Evolutionary conservation across 2,888 invertebrate species (phyloP), one percentile per base, ranked within the genome.

Genomic region (Clitarchus hookeri): DNA sequence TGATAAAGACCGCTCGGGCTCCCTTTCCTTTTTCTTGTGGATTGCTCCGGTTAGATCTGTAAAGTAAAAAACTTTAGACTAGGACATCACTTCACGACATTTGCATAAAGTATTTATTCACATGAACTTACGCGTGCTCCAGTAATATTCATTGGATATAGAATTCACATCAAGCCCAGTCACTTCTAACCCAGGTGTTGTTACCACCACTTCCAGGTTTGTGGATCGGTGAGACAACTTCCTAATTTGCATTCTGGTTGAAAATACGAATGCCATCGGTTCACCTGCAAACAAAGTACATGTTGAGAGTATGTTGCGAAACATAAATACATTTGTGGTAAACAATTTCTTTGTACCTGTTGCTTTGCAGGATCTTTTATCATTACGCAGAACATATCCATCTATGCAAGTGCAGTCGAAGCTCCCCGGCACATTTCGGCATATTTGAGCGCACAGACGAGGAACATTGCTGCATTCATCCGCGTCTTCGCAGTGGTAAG

Each of bases 391-490:
- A 0, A 93, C 90, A 88, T 93, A 95, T 26, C 94, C 95, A 13
- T 89, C 87, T n/a, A 93, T 92, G 88, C 95, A 96, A 8, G 92
- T 92, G 89, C 96, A 96, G 0, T 90, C 84, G 90, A 92, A 95
- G 0, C 93, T 92, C 0, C 95, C 95, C 0, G 90, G 91, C 0
- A 90, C 90, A 89, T 95, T 95, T 48, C 89, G 89, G 90, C 96
- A 96, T 6, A 92, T 89, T 89, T 97, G 97, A 6, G 95, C 93
- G 90, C 97, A 97, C 0, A 93, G 91, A 26, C 91, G 91, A 0
- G 92, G 91, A 25, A 92, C 91, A 2, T 90, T 88, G 2, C 90
- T 88, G 89, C 98, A 98, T 91, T 97, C 97, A 89, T 97, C 93
- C 0, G 95, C 91, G 90, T 97, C 96, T 23, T 90, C 90, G 88